Evolutionary conservation across 2,888 invertebrate species (phyloP).

Genomic region (Tenodera sinensis): DNA sequence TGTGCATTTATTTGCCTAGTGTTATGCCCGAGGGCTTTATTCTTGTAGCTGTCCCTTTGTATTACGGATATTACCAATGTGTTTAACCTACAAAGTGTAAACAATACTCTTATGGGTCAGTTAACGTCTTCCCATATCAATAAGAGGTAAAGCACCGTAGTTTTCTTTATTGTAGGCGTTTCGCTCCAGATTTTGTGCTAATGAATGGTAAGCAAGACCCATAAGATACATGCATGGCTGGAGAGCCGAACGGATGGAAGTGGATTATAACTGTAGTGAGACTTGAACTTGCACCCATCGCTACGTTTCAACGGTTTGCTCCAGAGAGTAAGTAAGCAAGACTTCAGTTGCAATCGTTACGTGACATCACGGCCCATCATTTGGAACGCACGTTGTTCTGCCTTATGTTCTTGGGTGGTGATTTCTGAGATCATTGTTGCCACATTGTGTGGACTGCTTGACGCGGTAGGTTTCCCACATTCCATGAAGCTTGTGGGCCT

Average conservation of each 20-base stretch:
- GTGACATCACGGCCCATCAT: not conserved
- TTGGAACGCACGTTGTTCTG: not conserved
- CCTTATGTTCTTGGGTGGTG: not conserved
- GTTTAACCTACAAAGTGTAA: too few relatives aligned
- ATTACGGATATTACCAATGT: too few relatives aligned
- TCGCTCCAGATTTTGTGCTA: not conserved
- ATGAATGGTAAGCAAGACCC: not conserved
- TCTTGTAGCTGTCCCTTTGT: too few relatives aligned
- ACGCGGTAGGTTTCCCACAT: too few relatives aligned
- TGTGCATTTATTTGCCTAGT: too few relatives aligned
- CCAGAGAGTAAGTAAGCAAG: not conserved
- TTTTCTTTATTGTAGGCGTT: not conserved
- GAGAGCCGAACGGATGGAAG: not conserved
- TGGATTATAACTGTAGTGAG: not conserved
- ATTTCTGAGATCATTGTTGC: too few relatives aligned
- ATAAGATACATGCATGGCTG: not conserved
- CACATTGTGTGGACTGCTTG: too few relatives aligned
- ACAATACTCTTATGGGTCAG: too few relatives aligned
- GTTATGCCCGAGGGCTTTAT: too few relatives aligned
- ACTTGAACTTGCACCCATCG: not conserved
- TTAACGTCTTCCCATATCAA: too few relatives aligned
- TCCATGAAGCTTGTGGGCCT: too few relatives aligned
- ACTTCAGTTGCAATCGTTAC: not conserved
- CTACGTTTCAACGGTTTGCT: not conserved
- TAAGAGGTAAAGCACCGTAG: too few relatives aligned